phyloP scores from a whole-genome alignment of 2,797 vertebrate species.

The Neosilurus mollespiculum region DNA sequence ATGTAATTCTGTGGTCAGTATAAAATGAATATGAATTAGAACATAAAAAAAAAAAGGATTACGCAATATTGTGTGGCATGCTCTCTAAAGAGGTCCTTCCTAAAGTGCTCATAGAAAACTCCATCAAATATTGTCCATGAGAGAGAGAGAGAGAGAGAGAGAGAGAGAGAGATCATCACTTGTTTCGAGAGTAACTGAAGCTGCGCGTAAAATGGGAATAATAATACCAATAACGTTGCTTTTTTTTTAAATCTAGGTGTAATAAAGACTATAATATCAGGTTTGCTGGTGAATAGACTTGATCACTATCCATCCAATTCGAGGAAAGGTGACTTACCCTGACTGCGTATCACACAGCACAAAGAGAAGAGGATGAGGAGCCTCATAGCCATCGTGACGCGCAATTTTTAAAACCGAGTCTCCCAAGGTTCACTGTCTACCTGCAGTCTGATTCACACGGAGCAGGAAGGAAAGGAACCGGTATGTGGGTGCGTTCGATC shows the following conservation, averaged over 20 bases:
- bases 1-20: not conserved
- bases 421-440: not conserved
- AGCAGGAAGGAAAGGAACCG: not conserved
- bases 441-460: not conserved
- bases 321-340: constrained; percentile 68
- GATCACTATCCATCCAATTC: not conserved
- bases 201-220: not conserved
- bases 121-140: not conserved
- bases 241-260: not conserved
- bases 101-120: not conserved
- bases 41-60: not conserved
- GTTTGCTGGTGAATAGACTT: not conserved
- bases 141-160: no score
- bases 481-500: constrained; percentile 13
- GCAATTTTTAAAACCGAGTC: not conserved
- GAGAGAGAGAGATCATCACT: not conserved
- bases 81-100: not conserved
- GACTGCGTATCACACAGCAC: constrained; percentile 64
- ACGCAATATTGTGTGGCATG: not conserved
- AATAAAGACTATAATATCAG: not conserved
- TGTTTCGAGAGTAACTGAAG: not conserved
- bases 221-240: not conserved
- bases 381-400: constrained; percentile 64
- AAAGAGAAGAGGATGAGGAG: constrained; percentile 65
- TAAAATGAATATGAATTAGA: not conserved